Base-by-base conservation (phyloP, 2,797 vertebrate genomes). In the Amphiprion clarkii region DNA sequence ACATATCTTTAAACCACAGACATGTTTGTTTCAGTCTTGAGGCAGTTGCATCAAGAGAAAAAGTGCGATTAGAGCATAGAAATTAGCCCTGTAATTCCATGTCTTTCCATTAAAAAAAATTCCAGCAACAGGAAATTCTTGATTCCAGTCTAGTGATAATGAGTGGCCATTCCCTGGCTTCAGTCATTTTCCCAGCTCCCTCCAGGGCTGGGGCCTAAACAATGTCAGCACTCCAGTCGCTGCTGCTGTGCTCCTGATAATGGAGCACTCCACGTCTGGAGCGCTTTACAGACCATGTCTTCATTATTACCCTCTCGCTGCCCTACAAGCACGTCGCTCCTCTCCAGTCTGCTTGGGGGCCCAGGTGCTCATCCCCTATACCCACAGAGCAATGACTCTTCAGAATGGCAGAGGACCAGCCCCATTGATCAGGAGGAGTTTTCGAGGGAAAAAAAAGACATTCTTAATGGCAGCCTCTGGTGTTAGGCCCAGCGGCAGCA, bases 111-210 rank as follows among this genome's bases (percentile, higher is more conserved):
- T 54, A 23, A 78, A 78, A 79, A 71, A 83, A 87, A 67, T 66
- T 33, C 68, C 69, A 87, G 83, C 80, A 91, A 91, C 87, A 92
- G 90, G 90, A 94, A 94, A 93, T 92, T 92, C 91, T 93, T 91
- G 88, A 93, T 93, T 94, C 85, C 86, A 89, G 90, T 90, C 85
- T 83, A 81, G 84, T 79, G 93, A 93, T 95, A 95, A 93, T 93
- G 89, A 94, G 90, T 74, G 77, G 87, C 86, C 82, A 46, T 91
- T 92, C 86, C 86, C 87, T 77, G 76, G 87, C 81, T 91, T 81
- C 78, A 85, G 80, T 86, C 86, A 69, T 82, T 93, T 93, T 91
- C 87, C 86, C 89, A 82, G 81, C 83, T 86, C 89, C 89, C 88
- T 90, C 81, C 51, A 58, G 88, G 87, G 81, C 88, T 74, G 11